phyloP scores from a whole-genome alignment of 2,113 vertebrate species.

The Gila orcuttii region DNA sequence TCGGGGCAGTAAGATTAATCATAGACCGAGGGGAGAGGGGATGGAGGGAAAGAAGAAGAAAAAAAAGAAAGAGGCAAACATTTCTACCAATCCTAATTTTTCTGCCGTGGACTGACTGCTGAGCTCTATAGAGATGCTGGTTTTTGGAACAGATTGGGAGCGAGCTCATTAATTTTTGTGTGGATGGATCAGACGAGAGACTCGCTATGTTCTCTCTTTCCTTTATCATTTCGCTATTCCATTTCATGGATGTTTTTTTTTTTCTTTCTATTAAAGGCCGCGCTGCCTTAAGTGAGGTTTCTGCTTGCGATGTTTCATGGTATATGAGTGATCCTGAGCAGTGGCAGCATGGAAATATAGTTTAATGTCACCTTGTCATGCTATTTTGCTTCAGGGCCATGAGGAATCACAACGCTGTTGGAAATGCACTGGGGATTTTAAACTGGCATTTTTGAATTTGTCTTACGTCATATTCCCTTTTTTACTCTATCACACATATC shows the following conservation, averaged over 20 bases:
- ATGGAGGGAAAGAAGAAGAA: conserved; percentile 22
- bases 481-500: neutral
- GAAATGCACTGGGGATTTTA: conserved; percentile 24
- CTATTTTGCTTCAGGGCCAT: conserved; percentile 22
- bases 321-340: conserved; percentile 24
- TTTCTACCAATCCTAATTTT: conserved; percentile 74
- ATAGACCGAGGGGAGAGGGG: conserved; percentile 65
- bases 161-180: conserved; percentile 81
- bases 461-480: conserved; percentile 8
- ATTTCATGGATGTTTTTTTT: conserved; percentile 2
- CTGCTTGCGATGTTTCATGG: neutral
- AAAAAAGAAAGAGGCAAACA: conserved; percentile 59
- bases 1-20: conserved; percentile 68
- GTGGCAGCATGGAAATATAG: conserved; percentile 34
- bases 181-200: conserved; percentile 81
- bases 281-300: neutral
- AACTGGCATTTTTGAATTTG: neutral
- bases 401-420: conserved; percentile 14
- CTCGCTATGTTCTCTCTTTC: conserved; percentile 52
- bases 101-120: conserved; percentile 73
- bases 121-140: conserved; percentile 73
- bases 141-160: conserved; percentile 76
- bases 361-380: conserved; percentile 24
- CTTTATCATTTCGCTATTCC: neutral
- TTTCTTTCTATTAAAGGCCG: neutral